phyloP scores from a whole-genome alignment of 2,797 vertebrate genomes.

The Toxotes lorentzi region DNA sequence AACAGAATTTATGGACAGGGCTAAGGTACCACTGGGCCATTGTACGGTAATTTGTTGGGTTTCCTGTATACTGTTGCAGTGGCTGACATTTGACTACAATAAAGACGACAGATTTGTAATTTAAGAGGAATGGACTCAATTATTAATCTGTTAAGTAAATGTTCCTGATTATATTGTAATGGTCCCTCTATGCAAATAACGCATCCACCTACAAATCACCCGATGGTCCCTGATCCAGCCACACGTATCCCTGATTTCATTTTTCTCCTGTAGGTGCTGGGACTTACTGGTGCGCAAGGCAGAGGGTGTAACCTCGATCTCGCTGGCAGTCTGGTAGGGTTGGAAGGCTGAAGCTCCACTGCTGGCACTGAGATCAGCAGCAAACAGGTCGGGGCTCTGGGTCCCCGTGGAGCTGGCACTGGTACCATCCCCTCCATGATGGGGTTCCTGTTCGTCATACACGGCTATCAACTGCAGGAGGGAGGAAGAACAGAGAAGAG shows the following conservation, averaged over 20 bases:
- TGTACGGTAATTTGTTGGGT: slow-evolving; percentile 66
- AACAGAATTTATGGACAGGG: slow-evolving; percentile 65
- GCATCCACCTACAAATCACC: not conserved
- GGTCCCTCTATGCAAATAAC: not conserved
- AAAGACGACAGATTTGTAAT: slow-evolving; percentile 21
- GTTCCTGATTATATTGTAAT: slow-evolving; percentile 1
- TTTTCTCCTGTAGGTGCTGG: not conserved
- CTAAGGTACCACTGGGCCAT: slow-evolving; percentile 18
- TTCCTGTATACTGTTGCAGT: slow-evolving; percentile 40
- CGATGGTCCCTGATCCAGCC: not conserved
- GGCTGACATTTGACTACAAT: slow-evolving; percentile 42
- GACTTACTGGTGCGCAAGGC: slow-evolving; percentile 95
- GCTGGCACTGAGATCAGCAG: slow-evolving; percentile 88
- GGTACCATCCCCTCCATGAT: slow-evolving; percentile 96
- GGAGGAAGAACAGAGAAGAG: not conserved
- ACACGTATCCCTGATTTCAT: not conserved
- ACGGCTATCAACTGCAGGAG: slow-evolving; percentile 91
- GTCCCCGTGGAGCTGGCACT: slow-evolving; percentile 98
- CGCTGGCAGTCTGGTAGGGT: slow-evolving; percentile 93
- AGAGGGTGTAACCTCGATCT: slow-evolving; percentile 98
- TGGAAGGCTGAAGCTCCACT: slow-evolving; percentile 90
- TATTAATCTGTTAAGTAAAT: slow-evolving; percentile 18
- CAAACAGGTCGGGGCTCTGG: slow-evolving; percentile 95
- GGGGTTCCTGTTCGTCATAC: slow-evolving; percentile 97
- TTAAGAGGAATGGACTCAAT: not conserved